Evolutionary conservation across 92 coral and sea anemone species (phyloP).

Genomic region (Zoanthus sansibaricus): DNA sequence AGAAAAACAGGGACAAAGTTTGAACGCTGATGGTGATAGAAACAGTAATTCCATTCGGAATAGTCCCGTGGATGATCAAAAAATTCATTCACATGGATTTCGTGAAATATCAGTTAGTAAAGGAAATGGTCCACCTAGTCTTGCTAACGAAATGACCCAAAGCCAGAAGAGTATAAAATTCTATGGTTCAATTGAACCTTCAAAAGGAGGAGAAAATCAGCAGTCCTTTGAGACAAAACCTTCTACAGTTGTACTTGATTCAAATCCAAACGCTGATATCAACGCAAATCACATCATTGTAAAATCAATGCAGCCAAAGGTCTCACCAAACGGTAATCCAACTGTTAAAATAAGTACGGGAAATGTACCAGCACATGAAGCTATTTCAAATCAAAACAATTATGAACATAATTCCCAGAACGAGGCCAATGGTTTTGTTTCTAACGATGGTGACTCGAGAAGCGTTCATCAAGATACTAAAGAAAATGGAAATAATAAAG

Average conservation of each 20-base stretch:
- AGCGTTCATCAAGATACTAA: neutral
- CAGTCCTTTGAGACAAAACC: neutral
- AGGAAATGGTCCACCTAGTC: conserved; percentile 75
- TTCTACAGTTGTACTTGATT: neutral
- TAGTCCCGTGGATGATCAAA: conserved; percentile 47
- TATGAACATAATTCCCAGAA: conserved; percentile 52
- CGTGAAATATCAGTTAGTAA: conserved; percentile 75
- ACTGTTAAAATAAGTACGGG: neutral
- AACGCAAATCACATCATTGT: neutral
- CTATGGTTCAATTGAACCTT: conserved; percentile 59
- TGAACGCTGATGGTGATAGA: conserved; percentile 71
- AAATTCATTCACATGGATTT: conserved; percentile 60
- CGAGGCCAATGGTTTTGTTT: conserved; percentile 29
- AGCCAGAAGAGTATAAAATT: conserved; percentile 42
- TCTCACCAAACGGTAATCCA: neutral
- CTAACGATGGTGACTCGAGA: conserved; percentile 18
- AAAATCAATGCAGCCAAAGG: neutral
- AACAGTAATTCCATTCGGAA: conserved; percentile 26
- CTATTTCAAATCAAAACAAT: neutral
- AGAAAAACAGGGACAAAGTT: conserved; percentile 77
- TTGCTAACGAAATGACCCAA: neutral
- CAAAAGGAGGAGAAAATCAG: conserved; percentile 1
- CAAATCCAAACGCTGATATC: neutral
- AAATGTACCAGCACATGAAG: neutral
- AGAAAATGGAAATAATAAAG: neutral